These are phyloP conservation scores for Enteromius paludinosus DNA, from an alignment of 2,797 vertebrate genomes.

Conservation along the genomic window DNA sequence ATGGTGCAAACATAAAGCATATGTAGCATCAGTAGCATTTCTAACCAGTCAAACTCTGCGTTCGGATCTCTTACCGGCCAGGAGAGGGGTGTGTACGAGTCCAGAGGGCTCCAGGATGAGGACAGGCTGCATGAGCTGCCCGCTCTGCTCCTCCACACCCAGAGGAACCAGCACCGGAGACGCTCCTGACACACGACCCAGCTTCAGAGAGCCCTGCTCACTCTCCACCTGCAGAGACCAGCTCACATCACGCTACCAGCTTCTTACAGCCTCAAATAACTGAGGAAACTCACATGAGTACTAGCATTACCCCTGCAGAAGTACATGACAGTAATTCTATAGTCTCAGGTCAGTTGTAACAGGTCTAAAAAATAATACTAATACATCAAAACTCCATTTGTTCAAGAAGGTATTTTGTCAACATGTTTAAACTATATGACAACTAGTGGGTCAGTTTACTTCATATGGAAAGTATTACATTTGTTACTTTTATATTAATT, in stretches of 20 bases:
- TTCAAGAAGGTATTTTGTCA: background rate
- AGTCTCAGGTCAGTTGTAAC: too few relatives aligned
- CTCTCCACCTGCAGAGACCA: constrained; percentile 78
- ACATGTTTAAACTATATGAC: background rate
- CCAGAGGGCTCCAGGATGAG: constrained; percentile 91
- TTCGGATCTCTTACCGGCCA: constrained; percentile 80
- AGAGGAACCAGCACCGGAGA: constrained; percentile 83
- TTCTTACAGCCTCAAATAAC: background rate
- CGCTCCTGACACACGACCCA: constrained; percentile 67
- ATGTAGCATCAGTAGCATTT: background rate
- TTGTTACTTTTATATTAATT: background rate
- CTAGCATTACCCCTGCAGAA: background rate
- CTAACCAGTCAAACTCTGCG: background rate
- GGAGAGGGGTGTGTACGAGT: constrained; percentile 82
- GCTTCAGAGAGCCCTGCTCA: constrained; percentile 73
- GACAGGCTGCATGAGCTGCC: constrained; percentile 85
- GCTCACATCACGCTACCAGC: background rate
- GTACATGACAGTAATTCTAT: background rate
- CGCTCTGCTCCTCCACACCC: constrained; percentile 84
- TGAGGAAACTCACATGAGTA: background rate
- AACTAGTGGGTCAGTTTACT: background rate
- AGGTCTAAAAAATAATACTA: background rate
- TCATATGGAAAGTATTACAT: background rate
- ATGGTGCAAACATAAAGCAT: constrained; percentile 14
- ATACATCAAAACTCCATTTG: background rate